Conservation (phyloP, 2,113 vertebrate genomes). For the Pycnonotus jocosus region DNA sequence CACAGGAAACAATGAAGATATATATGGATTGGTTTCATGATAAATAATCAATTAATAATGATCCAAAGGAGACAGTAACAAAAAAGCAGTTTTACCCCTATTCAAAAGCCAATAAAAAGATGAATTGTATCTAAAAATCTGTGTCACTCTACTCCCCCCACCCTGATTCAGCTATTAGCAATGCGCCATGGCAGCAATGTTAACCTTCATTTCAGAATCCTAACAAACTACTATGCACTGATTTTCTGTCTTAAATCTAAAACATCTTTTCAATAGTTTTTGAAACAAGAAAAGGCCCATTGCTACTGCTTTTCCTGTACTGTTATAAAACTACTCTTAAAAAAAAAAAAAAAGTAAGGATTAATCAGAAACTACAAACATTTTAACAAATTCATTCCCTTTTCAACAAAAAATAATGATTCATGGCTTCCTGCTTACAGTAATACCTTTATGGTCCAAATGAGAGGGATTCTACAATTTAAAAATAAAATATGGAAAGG, state of each 20-base stretch:
- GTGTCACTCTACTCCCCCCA: background rate
- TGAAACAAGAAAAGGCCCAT: background rate
- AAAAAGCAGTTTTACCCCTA: background rate
- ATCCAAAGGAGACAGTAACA: slow-evolving; percentile 2
- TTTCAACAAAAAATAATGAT: background rate
- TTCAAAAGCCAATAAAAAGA: slow-evolving; percentile 7
- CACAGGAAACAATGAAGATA: background rate
- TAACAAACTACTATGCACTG: background rate
- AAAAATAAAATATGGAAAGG: background rate
- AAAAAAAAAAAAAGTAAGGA: background rate
- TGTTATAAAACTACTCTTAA: background rate
- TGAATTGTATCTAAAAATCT: background rate
- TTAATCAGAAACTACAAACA: background rate
- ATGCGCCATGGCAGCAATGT: background rate
- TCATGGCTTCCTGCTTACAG: background rate
- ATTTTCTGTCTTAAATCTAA: background rate
- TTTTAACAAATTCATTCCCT: background rate
- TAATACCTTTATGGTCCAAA: background rate
- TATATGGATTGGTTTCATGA: slow-evolving; percentile 4
- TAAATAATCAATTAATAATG: slow-evolving; percentile 45
- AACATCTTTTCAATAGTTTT: background rate
- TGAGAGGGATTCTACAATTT: background rate
- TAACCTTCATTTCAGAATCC: background rate
- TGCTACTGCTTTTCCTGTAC: background rate
- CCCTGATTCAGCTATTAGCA: background rate